A percentile compares a stretch with the other conserved stretches of the same genome.
Conservation (phyloP, 1,140 invertebrate genomes). For the Holcopasites calliopsidis region DNA sequence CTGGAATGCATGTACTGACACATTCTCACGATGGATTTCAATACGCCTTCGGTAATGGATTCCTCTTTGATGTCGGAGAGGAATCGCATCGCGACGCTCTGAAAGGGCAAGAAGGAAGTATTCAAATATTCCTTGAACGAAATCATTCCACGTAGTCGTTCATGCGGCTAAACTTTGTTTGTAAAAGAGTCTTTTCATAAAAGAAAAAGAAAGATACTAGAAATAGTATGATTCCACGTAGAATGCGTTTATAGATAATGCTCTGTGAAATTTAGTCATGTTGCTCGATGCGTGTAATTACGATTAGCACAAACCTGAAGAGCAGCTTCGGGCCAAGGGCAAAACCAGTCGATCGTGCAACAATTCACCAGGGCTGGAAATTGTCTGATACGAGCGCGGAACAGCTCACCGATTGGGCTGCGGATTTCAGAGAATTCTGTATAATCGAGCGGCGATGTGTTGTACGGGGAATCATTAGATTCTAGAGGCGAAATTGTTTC, state of each 20-base stretch:
- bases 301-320: slow-evolving; percentile 78
- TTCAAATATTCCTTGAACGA: too few relatives aligned
- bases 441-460: too few relatives aligned
- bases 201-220: too few relatives aligned
- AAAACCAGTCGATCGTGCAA: slow-evolving; percentile 89
- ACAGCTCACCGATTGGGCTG: slow-evolving; percentile 85
- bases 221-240: too few relatives aligned
- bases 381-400: slow-evolving; percentile 84
- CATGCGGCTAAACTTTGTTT: too few relatives aligned
- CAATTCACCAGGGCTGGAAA: slow-evolving; percentile 88
- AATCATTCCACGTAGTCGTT: too few relatives aligned
- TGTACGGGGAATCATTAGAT: too few relatives aligned
- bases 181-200: too few relatives aligned
- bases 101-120: not conserved
- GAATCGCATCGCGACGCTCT: slow-evolving; percentile 79
- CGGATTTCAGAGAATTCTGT: slow-evolving; percentile 68
- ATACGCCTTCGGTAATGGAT: slow-evolving; percentile 76
- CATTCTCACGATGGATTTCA: slow-evolving; percentile 81
- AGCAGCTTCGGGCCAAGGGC: slow-evolving; percentile 84
- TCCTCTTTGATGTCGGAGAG: slow-evolving; percentile 81
- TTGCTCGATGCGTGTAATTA: not conserved
- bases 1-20: slow-evolving; percentile 85
- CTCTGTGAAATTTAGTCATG: too few relatives aligned
- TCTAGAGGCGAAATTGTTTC: too few relatives aligned
- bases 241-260: too few relatives aligned